These are phyloP conservation scores for Mareca strepera DNA, from an alignment of 2,797 vertebrate genomes.

Conservation along the genomic window DNA sequence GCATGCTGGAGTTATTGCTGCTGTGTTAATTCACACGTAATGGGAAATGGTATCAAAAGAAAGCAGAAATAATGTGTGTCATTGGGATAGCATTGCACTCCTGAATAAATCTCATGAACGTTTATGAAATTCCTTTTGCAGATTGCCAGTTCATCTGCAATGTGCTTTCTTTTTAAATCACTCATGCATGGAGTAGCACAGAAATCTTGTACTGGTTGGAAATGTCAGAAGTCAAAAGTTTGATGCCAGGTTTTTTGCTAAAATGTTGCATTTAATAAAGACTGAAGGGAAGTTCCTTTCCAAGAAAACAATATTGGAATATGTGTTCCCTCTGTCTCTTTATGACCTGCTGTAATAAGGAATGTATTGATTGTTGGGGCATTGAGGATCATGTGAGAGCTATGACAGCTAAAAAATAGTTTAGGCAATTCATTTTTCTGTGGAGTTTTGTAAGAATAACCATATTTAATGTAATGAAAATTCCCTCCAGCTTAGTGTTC, in stretches of 20 bases:
- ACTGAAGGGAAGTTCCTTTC: not conserved
- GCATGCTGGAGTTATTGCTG: not conserved
- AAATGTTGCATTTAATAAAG: not conserved
- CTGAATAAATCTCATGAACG: not conserved
- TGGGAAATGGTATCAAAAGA: not conserved
- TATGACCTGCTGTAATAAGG: rapidly evolving
- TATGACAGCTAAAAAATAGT: not conserved
- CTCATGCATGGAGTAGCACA: not conserved
- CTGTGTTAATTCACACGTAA: not conserved
- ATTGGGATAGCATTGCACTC: not conserved
- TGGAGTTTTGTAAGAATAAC: not conserved
- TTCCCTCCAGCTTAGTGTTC: not conserved
- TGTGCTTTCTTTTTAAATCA: not conserved
- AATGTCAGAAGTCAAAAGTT: not conserved
- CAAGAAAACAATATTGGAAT: not conserved
- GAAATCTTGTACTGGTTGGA: not conserved
- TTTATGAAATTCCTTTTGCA: not conserved
- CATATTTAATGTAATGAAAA: not conserved
- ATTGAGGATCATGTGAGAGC: not conserved
- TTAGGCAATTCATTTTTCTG: not conserved
- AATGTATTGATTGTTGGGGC: not conserved
- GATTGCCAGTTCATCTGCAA: not conserved
- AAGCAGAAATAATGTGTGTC: not conserved
- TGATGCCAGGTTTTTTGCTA: not conserved
- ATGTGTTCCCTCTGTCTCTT: not conserved